Conservation (phyloP, 2,888 invertebrate species). For the Cinara cedri region DNA sequence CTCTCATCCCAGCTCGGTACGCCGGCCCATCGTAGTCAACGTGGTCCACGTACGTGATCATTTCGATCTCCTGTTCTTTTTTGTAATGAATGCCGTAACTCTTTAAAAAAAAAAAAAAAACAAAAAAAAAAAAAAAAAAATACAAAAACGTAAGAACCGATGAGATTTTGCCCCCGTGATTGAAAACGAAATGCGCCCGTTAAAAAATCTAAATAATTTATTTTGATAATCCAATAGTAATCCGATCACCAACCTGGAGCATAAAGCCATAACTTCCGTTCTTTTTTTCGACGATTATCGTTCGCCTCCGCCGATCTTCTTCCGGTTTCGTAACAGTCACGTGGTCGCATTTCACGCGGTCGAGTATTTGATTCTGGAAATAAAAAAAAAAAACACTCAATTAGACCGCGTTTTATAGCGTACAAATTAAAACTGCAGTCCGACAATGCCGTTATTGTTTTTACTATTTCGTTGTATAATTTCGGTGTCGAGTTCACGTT, state of each 20-base stretch:
- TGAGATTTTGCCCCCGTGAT: too few relatives aligned
- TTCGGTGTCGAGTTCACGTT: too few relatives aligned
- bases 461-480: too few relatives aligned
- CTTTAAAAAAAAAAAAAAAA: conserved; percentile 64
- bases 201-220: too few relatives aligned
- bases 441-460: too few relatives aligned
- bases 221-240: too few relatives aligned
- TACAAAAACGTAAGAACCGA: neutral
- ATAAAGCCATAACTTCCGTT: conserved; percentile 94
- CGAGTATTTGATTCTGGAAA: conserved; percentile 69
- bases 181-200: too few relatives aligned
- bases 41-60: conserved; percentile 96
- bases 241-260: conserved; percentile 69
- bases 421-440: too few relatives aligned
- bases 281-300: conserved; percentile 90
- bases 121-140: neutral
- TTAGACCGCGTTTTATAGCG: too few relatives aligned
- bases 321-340: conserved; percentile 75
- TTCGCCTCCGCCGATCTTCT: conserved; percentile 84
- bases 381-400: neutral
- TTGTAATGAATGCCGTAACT: conserved; percentile 97
- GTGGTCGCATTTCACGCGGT: conserved; percentile 76
- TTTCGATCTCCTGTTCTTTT: conserved; percentile 90
- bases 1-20: conserved; percentile 89
- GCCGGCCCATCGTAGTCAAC: conserved; percentile 93